Evolutionary conservation across 2,888 invertebrate species (phyloP).

Genomic region (Neelides folsomi): DNA sequence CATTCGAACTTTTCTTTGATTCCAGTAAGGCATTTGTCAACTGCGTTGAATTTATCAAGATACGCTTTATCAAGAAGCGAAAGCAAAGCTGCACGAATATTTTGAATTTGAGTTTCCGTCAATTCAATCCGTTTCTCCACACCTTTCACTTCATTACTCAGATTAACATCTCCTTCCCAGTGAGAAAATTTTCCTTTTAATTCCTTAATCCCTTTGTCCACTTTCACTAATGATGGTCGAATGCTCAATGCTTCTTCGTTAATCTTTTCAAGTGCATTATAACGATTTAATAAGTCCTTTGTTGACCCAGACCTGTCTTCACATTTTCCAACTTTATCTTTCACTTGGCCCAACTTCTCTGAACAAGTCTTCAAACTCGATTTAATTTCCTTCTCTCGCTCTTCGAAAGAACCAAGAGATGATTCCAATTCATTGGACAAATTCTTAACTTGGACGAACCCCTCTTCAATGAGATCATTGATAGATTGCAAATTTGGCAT

Average conservation of each 20-base stretch:
- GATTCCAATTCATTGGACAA: slow-evolving; percentile 61
- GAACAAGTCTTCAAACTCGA: slow-evolving; percentile 56
- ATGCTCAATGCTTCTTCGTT: slow-evolving; percentile 57
- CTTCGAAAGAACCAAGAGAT: slow-evolving; percentile 57
- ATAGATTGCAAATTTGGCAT: slow-evolving; percentile 56
- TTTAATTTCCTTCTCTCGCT: slow-evolving; percentile 58
- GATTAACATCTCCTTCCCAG: slow-evolving; percentile 54
- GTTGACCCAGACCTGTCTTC: slow-evolving; percentile 82
- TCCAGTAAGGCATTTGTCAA: slow-evolving; percentile 64
- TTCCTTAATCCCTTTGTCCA: slow-evolving; percentile 55
- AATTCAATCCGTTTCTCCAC: slow-evolving; percentile 72
- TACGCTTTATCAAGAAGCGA: slow-evolving; percentile 76
- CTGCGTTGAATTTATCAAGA: slow-evolving; percentile 64
- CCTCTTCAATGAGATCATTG: slow-evolving; percentile 53
- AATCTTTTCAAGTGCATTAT: slow-evolving; percentile 58
- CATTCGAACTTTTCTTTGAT: slow-evolving; percentile 78
- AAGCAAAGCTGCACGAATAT: slow-evolving; percentile 58
- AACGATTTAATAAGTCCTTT: slow-evolving; percentile 61
- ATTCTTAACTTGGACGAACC: slow-evolving; percentile 59
- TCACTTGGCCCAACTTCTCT: slow-evolving; percentile 55
- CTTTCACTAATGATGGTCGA: slow-evolving; percentile 52
- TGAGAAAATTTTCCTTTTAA: slow-evolving; percentile 62
- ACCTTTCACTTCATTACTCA: slow-evolving; percentile 67
- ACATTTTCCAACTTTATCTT: slow-evolving; percentile 73
- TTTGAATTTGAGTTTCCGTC: slow-evolving; percentile 61